Evolutionary conservation across 1,140 invertebrate species (phyloP).

Genomic region (Euwallacea fornicatus): DNA sequence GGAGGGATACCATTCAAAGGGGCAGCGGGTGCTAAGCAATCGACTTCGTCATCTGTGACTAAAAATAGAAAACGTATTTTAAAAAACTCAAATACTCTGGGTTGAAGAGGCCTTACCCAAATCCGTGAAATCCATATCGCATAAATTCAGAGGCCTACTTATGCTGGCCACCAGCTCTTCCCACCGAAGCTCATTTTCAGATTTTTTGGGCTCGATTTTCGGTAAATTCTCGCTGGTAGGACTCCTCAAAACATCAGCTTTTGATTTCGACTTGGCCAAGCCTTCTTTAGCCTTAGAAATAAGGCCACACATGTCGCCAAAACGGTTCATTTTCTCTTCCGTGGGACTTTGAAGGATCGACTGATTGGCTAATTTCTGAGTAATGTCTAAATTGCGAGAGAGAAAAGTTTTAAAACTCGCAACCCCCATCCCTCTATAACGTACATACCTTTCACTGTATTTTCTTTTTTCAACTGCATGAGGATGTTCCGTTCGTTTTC

Average conservation of each 20-base stretch:
- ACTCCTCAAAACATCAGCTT: conserved; percentile 70
- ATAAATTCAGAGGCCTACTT: conserved; percentile 82
- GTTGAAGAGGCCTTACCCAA: conserved; percentile 58
- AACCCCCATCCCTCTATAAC: no score
- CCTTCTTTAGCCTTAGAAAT: conserved; percentile 94
- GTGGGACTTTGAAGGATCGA: conserved; percentile 62
- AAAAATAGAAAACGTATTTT: neutral
- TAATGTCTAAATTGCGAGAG: conserved; percentile 62
- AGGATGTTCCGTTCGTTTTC: conserved; percentile 64
- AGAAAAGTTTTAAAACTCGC: no score
- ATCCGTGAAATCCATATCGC: conserved; percentile 96
- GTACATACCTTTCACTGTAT: conserved; percentile 61
- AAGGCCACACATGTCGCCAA: conserved; percentile 84
- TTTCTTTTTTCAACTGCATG: conserved; percentile 70
- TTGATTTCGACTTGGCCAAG: conserved; percentile 78
- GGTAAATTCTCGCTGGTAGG: conserved; percentile 64
- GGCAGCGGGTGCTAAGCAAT: conserved; percentile 63
- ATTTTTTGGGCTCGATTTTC: conserved; percentile 76
- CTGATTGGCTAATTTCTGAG: conserved; percentile 77
- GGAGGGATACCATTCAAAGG: conserved; percentile 68
- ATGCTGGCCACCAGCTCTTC: conserved; percentile 83
- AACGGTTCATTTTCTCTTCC: conserved; percentile 59
- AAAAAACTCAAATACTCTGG: no score
- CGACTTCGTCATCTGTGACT: conserved; percentile 70
- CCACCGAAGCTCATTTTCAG: conserved; percentile 94